phyloP scores from a whole-genome alignment of 1,140 invertebrate species.

The Homarus americanus region DNA sequence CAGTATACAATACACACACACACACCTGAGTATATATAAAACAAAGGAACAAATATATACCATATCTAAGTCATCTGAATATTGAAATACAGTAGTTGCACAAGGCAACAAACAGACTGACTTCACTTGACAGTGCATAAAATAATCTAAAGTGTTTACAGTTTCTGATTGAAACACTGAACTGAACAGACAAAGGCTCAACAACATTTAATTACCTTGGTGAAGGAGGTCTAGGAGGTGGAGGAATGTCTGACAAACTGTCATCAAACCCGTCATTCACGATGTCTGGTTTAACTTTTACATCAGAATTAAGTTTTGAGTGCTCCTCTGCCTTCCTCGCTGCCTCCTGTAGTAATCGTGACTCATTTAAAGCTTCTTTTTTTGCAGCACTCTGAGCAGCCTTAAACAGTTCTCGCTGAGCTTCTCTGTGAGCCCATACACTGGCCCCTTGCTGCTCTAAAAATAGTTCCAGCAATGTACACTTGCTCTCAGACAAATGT shows the following conservation, averaged over 20 bases:
- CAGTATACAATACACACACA: too few species aligned
- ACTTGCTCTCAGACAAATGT: conserved; percentile 73
- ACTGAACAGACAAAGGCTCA: too few species aligned
- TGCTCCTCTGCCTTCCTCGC: conserved; percentile 48
- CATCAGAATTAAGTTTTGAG: conserved; percentile 32
- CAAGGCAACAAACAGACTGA: too few species aligned
- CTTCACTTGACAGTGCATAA: too few species aligned
- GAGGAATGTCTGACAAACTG: conserved; percentile 68
- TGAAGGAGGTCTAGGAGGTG: conserved; percentile 73
- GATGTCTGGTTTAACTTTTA: conserved; percentile 53
- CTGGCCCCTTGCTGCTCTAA: conserved; percentile 74
- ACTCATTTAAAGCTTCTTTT: conserved; percentile 54
- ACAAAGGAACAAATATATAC: too few species aligned
- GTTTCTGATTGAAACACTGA: too few species aligned
- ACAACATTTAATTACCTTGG: conserved; percentile 73
- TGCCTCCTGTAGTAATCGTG: conserved; percentile 46
- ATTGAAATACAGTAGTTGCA: too few species aligned
- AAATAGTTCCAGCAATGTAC: conserved; percentile 74
- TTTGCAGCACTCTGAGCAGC: conserved; percentile 65
- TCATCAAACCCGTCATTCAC: conserved; percentile 65
- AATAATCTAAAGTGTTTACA: too few species aligned
- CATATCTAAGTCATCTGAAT: too few species aligned
- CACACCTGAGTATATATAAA: too few species aligned
- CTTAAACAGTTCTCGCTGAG: conserved; percentile 72
- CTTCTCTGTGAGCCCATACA: conserved; percentile 74